phyloP scores from a whole-genome alignment of 2,113 vertebrate species.

The Anolis carolinensis region DNA sequence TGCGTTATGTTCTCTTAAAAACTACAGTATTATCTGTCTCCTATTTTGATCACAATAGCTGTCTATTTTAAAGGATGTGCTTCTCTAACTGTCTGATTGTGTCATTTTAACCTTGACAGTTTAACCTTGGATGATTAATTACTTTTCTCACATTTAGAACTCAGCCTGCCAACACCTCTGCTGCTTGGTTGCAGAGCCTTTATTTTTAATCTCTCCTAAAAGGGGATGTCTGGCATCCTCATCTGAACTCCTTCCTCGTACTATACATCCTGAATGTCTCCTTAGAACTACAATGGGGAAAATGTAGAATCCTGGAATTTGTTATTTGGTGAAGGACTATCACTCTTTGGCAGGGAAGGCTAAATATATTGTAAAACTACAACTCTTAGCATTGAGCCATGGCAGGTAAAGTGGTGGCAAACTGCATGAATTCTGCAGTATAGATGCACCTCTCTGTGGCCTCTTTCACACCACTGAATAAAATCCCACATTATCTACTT shows the following conservation, averaged over 20 bases:
- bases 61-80: neutral
- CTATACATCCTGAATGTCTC: neutral
- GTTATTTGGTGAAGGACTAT: no score
- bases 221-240: neutral
- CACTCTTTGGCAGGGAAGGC: no score
- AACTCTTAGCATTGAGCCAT: no score
- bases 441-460: no score
- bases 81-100: neutral
- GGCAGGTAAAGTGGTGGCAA: no score
- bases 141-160: constrained; percentile 14
- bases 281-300: neutral
- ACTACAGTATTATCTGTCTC: neutral
- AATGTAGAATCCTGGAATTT: no score
- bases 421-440: no score
- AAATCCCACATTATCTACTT: no score
- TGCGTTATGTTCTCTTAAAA: neutral
- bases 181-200: neutral
- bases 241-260: neutral
- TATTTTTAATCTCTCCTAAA: neutral
- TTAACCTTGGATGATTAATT: neutral
- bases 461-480: no score
- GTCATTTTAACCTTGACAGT: neutral
- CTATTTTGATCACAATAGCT: neutral
- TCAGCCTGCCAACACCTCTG: constrained; percentile 20
- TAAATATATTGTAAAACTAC: no score